Percentiles rank a stretch among this genome's conserved stretches.
These are phyloP conservation scores for Drosophila sucinea DNA, from an alignment of 1,140 invertebrate species.

Conservation along the genomic window DNA sequence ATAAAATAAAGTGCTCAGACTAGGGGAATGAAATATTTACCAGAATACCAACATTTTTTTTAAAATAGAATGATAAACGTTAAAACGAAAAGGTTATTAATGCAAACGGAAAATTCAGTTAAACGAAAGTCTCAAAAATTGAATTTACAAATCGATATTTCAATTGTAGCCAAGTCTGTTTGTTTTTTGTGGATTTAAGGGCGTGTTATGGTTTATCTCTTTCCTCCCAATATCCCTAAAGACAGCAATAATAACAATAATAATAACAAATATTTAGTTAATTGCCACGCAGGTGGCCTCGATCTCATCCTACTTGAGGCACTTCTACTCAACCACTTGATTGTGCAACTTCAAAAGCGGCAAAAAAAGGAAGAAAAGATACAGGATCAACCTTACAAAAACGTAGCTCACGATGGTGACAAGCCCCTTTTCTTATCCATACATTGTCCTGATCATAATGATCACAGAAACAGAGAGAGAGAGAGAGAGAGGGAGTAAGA, in stretches of 20 bases:
- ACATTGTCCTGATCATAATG: conserved; percentile 36
- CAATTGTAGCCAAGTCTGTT: no score
- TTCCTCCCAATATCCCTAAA: not conserved
- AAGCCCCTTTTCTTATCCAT: conserved; percentile 19
- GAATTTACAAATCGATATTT: no score
- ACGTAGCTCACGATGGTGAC: conserved; percentile 24
- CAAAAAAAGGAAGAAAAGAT: conserved; percentile 15
- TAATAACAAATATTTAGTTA: conserved; percentile 62
- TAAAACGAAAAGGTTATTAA: no score
- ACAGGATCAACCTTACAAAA: conserved; percentile 11
- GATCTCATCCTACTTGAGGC: conserved; percentile 17
- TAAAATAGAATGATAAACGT: no score
- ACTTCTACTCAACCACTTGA: conserved; percentile 35
- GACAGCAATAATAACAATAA: conserved; percentile 48
- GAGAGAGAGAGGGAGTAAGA: conserved; percentile 16
- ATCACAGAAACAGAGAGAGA: conserved; percentile 26
- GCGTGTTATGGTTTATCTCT: no score
- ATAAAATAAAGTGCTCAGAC: not conserved
- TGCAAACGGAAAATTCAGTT: no score
- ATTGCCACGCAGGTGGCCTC: conserved; percentile 75
- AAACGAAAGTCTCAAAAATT: no score
- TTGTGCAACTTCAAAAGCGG: conserved; percentile 78
- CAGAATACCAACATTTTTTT: not conserved
- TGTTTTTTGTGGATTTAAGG: no score
- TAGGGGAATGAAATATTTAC: not conserved